Evolutionary conservation across 2,113 vertebrate species (phyloP).

Genomic region (Zonotrichia leucophrys): DNA sequence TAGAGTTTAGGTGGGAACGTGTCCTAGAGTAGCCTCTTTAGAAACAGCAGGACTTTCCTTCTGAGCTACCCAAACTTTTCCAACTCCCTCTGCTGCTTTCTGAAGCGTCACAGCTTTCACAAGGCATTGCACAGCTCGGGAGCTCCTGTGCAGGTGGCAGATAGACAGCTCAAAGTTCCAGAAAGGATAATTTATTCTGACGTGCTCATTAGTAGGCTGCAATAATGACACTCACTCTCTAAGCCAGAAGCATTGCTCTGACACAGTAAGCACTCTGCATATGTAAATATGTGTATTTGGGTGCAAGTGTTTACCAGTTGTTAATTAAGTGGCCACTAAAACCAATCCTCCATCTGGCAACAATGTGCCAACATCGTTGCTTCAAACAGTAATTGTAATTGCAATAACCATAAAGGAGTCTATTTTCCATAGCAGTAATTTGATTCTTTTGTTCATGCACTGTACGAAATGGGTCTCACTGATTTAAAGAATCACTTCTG

Average conservation of each 20-base stretch:
- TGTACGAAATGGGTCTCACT: not conserved
- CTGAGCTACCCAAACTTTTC: not conserved
- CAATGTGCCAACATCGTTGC: not conserved
- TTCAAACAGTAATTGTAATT: conserved; percentile 2
- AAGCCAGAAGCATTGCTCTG: not conserved
- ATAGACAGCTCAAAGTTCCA: not conserved
- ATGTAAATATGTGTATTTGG: conserved; percentile 20
- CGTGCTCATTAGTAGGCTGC: not conserved
- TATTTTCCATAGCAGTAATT: not conserved
- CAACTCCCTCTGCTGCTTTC: not conserved
- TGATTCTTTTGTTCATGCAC: not conserved
- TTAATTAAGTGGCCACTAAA: conserved; percentile 39
- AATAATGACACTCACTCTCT: not conserved
- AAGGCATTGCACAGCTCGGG: not conserved
- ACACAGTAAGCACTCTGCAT: not conserved
- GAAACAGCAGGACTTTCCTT: not conserved
- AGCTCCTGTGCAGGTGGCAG: not conserved
- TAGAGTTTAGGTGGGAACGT: not conserved
- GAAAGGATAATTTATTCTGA: conserved; percentile 17
- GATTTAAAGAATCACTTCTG: not conserved
- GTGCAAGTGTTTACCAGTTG: not conserved
- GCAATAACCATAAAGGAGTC: not conserved
- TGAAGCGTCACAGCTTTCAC: not conserved
- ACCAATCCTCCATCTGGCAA: conserved; percentile 18
- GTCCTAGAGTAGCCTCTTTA: not conserved